Evolutionary conservation across 1,140 invertebrate genomes (phyloP).

Genomic region (Dendrolimus punctatus): DNA sequence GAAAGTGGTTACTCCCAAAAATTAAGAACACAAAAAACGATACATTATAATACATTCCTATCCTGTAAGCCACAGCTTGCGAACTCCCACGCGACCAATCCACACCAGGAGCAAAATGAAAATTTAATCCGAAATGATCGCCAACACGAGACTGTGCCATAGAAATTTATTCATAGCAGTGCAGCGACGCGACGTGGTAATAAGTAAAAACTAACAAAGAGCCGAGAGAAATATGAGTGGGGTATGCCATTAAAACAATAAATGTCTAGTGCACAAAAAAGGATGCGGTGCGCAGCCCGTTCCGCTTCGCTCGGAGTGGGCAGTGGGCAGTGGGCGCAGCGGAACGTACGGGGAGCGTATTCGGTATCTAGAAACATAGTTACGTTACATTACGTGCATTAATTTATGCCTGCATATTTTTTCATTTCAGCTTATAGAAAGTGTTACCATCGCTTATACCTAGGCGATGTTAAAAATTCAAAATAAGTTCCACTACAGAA

Average conservation of each 20-base stretch:
- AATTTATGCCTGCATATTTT: too few relatives aligned
- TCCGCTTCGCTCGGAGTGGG: neutral
- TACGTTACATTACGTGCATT: too few relatives aligned
- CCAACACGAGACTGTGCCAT: slow-evolving; percentile 11
- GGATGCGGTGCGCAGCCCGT: neutral
- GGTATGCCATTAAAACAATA: slow-evolving; percentile 37
- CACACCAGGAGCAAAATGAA: slow-evolving; percentile 19
- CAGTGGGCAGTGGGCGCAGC: too few relatives aligned
- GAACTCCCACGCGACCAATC: slow-evolving; percentile 9
- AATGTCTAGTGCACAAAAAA: slow-evolving; percentile 26
- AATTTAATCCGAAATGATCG: slow-evolving; percentile 34
- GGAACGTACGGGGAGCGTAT: too few relatives aligned
- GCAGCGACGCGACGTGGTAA: slow-evolving; percentile 18
- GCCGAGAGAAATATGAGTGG: slow-evolving; percentile 31
- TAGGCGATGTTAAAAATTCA: too few relatives aligned
- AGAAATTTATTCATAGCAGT: slow-evolving; percentile 31
- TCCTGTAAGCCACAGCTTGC: neutral
- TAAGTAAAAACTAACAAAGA: slow-evolving; percentile 49
- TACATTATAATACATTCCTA: too few relatives aligned
- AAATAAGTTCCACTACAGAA: too few relatives aligned
- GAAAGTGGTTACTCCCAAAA: too few relatives aligned
- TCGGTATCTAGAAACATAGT: too few relatives aligned
- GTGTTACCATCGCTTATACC: too few relatives aligned
- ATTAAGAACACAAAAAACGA: too few relatives aligned
- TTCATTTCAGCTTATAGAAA: too few relatives aligned